These are phyloP conservation scores for Epinephelus cyanopodus DNA, from an alignment of 2,113 vertebrate species.

Conservation along the genomic window DNA sequence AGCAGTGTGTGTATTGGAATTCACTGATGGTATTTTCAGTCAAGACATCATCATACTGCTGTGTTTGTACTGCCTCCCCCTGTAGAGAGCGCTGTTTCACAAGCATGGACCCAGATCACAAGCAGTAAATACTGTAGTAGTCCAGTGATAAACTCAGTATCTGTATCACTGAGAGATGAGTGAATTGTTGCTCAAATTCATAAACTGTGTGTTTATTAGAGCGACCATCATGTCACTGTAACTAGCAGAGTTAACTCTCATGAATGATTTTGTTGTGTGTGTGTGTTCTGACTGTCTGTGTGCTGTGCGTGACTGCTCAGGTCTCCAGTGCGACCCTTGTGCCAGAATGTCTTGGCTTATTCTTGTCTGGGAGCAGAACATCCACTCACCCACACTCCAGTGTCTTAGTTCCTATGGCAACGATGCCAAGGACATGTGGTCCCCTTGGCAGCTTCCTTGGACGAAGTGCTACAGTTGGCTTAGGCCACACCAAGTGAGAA, in stretches of 20 bases:
- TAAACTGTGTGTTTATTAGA: background rate
- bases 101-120: background rate
- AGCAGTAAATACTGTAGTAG: background rate
- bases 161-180: background rate
- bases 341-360: background rate
- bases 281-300: background rate
- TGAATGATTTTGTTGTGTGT: background rate
- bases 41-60: background rate
- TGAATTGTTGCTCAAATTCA: background rate
- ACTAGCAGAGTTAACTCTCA: background rate
- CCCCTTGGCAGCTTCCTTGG: constrained; percentile 47
- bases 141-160: background rate
- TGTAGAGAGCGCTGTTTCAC: constrained; percentile 39
- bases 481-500: constrained; percentile 84
- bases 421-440: constrained; percentile 38
- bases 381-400: background rate
- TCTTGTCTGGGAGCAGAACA: background rate
- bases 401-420: background rate
- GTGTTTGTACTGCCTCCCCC: background rate
- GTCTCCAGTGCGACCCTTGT: background rate
- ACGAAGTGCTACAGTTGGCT: constrained; percentile 34
- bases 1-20: too few species aligned
- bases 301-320: constrained; percentile 43
- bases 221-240: background rate
- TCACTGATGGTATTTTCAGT: background rate